Evolutionary conservation across 2,113 vertebrate species (phyloP).

Genomic region (Ivindomyrus marchei): DNA sequence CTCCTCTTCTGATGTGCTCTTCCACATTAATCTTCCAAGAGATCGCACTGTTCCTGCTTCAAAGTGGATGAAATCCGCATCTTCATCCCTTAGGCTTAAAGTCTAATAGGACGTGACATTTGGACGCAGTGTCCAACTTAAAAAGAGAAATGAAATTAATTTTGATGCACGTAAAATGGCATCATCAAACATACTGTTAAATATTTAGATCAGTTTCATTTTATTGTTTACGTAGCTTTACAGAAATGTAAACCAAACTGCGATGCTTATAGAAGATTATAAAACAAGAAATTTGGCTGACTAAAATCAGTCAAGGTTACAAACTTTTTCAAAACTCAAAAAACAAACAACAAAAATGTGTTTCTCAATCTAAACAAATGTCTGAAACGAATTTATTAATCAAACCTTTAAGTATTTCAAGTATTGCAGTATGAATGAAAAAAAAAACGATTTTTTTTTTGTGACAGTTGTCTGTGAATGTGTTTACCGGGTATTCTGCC

Average conservation of each 20-base stretch:
- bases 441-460: neutral
- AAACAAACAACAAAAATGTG: neutral
- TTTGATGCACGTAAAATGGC: neutral
- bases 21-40: neutral
- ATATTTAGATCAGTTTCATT: neutral
- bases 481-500: neutral
- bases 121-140: neutral
- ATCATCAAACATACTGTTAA: neutral
- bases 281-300: neutral
- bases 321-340: neutral
- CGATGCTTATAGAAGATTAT: neutral
- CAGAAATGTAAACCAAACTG: neutral
- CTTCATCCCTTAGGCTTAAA: neutral
- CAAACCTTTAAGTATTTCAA: neutral
- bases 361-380: neutral
- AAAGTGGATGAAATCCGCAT: neutral
- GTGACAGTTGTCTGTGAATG: neutral
- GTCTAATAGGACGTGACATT: neutral
- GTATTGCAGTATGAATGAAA: neutral
- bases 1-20: neutral
- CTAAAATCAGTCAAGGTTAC: neutral
- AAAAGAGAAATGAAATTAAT: neutral
- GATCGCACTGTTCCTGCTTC: neutral
- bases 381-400: neutral
- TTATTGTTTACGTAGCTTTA: neutral